A percentile compares a stretch with the other conserved stretches of the same genome.
phyloP scores from a whole-genome alignment of 2,888 invertebrate species.

The Neria commutata region DNA sequence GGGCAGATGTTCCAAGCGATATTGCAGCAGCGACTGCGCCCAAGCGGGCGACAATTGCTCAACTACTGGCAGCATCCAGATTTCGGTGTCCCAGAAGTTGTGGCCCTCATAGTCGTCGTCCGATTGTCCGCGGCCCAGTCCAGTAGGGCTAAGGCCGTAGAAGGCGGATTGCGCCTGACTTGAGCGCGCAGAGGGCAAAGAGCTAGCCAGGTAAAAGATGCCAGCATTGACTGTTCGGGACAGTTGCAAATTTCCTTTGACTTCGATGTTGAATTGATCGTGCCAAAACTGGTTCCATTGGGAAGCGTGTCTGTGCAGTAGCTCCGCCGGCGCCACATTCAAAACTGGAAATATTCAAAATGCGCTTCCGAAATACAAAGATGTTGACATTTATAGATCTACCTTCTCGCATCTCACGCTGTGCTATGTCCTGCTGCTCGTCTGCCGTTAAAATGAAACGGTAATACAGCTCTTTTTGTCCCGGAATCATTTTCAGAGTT shows the following conservation, averaged over 20 bases:
- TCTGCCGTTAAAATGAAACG: constrained; percentile 67
- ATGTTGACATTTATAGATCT: constrained; percentile 18
- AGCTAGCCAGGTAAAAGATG: constrained; percentile 67
- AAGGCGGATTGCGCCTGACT: constrained; percentile 63
- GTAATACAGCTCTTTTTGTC: constrained; percentile 49
- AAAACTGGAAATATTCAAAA: constrained; percentile 32
- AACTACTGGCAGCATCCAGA: constrained; percentile 69
- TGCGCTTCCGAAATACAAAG: too few relatives aligned
- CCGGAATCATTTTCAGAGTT: constrained; percentile 37
- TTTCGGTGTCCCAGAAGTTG: constrained; percentile 71
- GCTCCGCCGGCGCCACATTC: constrained; percentile 51
- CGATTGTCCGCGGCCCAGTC: constrained; percentile 63
- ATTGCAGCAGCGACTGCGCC: constrained; percentile 64
- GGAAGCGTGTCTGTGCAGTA: constrained; percentile 62
- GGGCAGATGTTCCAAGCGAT: constrained; percentile 64
- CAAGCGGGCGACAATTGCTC: constrained; percentile 64
- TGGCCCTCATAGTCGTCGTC: constrained; percentile 64
- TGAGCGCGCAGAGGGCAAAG: constrained; percentile 64
- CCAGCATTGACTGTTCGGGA: constrained; percentile 64
- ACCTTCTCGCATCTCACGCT: constrained; percentile 56
- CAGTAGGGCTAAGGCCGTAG: constrained; percentile 68
- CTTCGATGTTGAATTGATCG: constrained; percentile 62
- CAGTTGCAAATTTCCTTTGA: constrained; percentile 64
- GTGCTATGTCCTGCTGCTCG: constrained; percentile 63
- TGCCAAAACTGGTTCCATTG: constrained; percentile 65